phyloP scores from a whole-genome alignment of 2,797 vertebrate species.

The Oophaga sylvatica region DNA sequence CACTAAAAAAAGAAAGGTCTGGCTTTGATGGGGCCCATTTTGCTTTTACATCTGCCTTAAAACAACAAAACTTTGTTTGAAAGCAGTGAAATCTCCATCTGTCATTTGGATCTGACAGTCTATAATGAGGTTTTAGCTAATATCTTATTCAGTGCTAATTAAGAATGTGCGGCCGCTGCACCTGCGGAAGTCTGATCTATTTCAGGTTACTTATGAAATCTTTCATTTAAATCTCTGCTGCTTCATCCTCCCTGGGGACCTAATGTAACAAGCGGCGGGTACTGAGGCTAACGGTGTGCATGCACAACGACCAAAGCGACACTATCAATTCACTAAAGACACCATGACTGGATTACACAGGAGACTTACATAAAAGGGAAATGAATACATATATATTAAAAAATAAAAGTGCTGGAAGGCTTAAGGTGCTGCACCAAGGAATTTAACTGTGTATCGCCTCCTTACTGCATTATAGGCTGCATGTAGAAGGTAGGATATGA shows the following conservation, averaged over 20 bases:
- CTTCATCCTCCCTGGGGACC: not conserved
- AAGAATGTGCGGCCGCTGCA: not conserved
- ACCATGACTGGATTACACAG: not conserved
- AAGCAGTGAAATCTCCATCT: not conserved
- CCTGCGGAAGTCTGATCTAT: slow-evolving; percentile 6
- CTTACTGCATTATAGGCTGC: not conserved
- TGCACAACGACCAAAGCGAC: slow-evolving; percentile 11
- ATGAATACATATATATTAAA: slow-evolving; percentile 21
- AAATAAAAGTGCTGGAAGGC: not conserved
- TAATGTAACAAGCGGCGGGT: not conserved
- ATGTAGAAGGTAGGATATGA: not conserved
- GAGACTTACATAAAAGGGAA: not conserved
- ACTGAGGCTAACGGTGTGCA: not conserved
- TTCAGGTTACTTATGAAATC: slow-evolving; percentile 6
- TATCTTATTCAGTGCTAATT: not conserved
- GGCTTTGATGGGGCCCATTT: not conserved
- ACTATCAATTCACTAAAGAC: not conserved
- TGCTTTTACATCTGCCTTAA: not conserved
- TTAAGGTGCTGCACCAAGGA: not conserved
- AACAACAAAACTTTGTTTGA: not conserved
- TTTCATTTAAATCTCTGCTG: slow-evolving; percentile 17
- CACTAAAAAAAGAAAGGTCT: not conserved
- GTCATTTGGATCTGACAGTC: not conserved
- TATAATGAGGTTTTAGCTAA: slow-evolving; percentile 26
- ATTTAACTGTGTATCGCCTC: not conserved